Evolutionary conservation across 2,113 vertebrate species (phyloP).

Genomic region (Melanocharis versteri): DNA sequence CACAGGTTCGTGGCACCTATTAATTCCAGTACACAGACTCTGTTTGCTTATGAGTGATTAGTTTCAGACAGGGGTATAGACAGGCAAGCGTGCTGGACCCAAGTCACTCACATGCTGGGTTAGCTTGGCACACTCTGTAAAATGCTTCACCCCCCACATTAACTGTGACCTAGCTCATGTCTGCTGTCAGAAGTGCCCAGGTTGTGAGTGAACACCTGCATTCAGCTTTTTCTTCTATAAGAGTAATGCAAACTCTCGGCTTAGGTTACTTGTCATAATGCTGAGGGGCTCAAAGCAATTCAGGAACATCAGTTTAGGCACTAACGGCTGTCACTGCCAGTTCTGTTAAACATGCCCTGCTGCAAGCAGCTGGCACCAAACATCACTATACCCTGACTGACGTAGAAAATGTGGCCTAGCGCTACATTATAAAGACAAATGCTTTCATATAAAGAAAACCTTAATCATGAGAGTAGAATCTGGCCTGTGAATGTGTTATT

Average conservation of each 20-base stretch:
- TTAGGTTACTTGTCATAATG: neutral
- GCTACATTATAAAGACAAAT: neutral
- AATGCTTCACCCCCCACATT: neutral
- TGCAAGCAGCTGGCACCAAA: constrained; percentile 54
- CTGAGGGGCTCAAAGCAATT: neutral
- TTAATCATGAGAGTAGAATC: neutral
- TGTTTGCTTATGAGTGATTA: neutral
- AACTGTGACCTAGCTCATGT: neutral
- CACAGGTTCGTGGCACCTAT: neutral
- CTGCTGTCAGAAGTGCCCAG: neutral
- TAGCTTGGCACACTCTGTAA: neutral
- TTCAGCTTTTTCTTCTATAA: neutral
- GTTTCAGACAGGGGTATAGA: neutral
- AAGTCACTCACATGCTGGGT: neutral
- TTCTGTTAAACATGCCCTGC: constrained; percentile 23
- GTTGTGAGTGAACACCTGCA: neutral
- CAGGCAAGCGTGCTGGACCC: neutral
- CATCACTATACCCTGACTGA: neutral
- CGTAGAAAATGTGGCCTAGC: constrained; percentile 23
- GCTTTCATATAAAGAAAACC: neutral
- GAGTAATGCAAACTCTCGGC: neutral
- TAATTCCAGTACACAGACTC: neutral
- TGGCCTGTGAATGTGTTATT: neutral
- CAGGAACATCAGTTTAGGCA: neutral
- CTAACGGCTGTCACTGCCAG: neutral